Evolutionary conservation across 2,113 vertebrate species (phyloP), one percentile per base, ranked within the genome.

Genomic region (Xyrauchen texanus): DNA sequence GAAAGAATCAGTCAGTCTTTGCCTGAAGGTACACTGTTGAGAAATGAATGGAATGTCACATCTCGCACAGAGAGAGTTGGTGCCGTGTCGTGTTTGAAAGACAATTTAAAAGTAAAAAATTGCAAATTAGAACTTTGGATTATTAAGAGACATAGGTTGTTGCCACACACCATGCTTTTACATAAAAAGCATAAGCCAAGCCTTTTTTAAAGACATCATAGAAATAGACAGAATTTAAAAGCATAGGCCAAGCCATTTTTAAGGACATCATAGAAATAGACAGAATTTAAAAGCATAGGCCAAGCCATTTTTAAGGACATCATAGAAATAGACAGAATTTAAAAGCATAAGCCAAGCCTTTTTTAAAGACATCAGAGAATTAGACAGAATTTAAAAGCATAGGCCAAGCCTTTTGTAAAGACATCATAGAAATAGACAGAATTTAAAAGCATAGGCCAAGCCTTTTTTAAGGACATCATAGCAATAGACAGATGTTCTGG

Each of bases 11-110:
- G 16, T 60, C 62, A 67, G 4, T 58, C 4, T 44, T 8, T 16
- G 51, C 51, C 62, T 73, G 53, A 5, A 74, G 69, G 51, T 15
- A 42, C 69, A 72, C 1, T 13, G 57, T 76, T 49, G 58, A 66
- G 68, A 63, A 60, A 77, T 63, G 34, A 77, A 68, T 73, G 49
- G 60, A 55, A 55, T 45, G 58, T n/a, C 58, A 75, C 46, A 58
- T 63, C 60, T 63, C 60, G 42, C 46, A 49, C 47, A 52, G 45
- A 63, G 61, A 7, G n/a, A 10, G 45, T 34, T 49, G 12, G 13
- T 46, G 57, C 15, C 42, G 4, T 76, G 64, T 63, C 51, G 60
- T 62, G 52, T 73, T 73, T 53, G 15, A 53, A 76, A 68, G 57
- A 52, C n/a, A 13, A 75, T 72, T 7, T 58, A 52, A 34, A 34